Base-by-base conservation (phyloP, 1,140 invertebrate genomes). In the Trachymyrmex septentrionalis region DNA sequence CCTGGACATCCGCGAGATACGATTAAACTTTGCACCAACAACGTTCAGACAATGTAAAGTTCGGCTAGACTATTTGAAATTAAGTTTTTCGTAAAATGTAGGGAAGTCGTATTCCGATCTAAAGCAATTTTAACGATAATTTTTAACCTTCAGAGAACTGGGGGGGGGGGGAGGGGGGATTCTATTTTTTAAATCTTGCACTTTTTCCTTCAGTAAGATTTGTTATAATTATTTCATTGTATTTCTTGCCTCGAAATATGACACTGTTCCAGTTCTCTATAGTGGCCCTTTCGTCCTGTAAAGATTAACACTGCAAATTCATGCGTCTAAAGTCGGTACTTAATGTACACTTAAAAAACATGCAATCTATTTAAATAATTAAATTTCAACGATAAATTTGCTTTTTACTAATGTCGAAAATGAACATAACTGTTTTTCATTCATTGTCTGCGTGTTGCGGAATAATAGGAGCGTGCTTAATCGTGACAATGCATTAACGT, bases 401-500 rank as follows among this genome's bases (percentile, higher is more conserved):
- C 6, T 48, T 53, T 34, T 10, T 16, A 50, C 27, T 3, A 48
- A 44, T 16, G n/a, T n/a, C 21, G 30, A 19, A 76, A 44, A 66
- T 64, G 5, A 76, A 30, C 21, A 61, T 44, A 44, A 44, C 21
- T 76, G 72, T 61, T 66, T 53, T 21, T 27, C 14, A 3, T 27
- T 64, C 48, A 19, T 24, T 10, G 34, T 61, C 3, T 44, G 38
- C 34, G 21, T 61, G 34, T 7, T 24, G 19, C 1, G 14, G 34
- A 76, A 76, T 61, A 27, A 76, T 19, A 61, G 38, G 66, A 48
- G 55, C 72, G 30, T 59, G 53, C 34, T 75, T 75, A 85, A 77
- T 85, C 63, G 63, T 21, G 50, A 86, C 19, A 59, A 57, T 19
- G 84, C 50, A 67, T 86, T 85, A 85, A 48, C 80, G 27, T 84